Evolutionary conservation across 2,113 vertebrate species (phyloP), one percentile per base, ranked within the genome.

Genomic region (Colossoma macropomum): DNA sequence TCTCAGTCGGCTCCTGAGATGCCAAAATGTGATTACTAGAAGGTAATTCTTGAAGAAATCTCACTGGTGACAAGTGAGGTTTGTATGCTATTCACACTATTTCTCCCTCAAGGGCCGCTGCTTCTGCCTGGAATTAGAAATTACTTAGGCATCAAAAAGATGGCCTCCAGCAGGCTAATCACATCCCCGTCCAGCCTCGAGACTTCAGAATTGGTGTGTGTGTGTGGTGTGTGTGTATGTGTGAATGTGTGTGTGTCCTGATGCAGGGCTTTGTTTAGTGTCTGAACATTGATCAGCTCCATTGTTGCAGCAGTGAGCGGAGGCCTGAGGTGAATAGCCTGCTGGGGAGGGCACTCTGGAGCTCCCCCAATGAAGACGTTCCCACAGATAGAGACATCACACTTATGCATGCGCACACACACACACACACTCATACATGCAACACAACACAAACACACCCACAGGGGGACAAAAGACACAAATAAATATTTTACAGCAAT

Each of bases 381-480:
- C 78, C 69, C 82, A 84, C 74, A 54, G 75, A 86, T 82, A 75
- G 60, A 82, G 71, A 82, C 80, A 82, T 75, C 68, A 71, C 68
- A 60, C 66, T 71, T 41, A 45, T 45, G 17, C 25, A 8, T 9
- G 41, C 34, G 16, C 32, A 62, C 32, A 32, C 54, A 62, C 34
- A 38, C 34, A 38, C 34, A 38, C 34, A 38, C 34, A 38, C 34
- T 4, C 34, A 38, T 7, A 38, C 34, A 38, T 7, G 7, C 34
- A 38, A 38, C 34, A 38, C 34, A 38, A 38, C 34, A 38, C 34
- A 45, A 4, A 45, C 41, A 45, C 4, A 45, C 41, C 4, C 41
- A 11, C 10, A 59, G 23, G 28, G 13, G 23, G 2, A 11, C 32
- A 38, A 23, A 38, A 69, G 9, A 38, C 0, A 34, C 19, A 45